Base-by-base conservation (phyloP, 2,888 invertebrate species). In the Silvanus unidentatus region DNA sequence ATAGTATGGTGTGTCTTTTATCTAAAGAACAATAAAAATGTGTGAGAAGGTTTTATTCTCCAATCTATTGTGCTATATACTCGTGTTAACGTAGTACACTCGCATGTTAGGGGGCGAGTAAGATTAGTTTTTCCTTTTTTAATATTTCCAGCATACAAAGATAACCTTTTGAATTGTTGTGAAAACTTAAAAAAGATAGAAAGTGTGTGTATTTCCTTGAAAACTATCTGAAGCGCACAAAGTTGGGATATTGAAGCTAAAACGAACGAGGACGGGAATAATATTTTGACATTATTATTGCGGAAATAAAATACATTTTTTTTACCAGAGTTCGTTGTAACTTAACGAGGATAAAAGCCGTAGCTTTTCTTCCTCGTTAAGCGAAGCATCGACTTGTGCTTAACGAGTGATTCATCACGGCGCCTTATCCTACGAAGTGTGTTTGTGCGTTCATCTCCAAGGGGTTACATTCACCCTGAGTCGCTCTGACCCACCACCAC, bases 381-480 rank as follows among this genome's bases (percentile, higher is more conserved):
- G 52, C 57, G 55, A 54, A 56, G 60, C 59, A 60, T 54, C 57
- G 58, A 54, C 56, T 60, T 59, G 60, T 58, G 56, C 60, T 59
- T 61, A 60, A 63, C 62, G 60, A 60, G 59, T 59, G 61, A 65
- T 65, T 66, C 64, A 66, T 66, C 64, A 37, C 6, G 37, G 37
- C 37, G 37, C 16, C 37, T 37, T 37, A 35, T 35, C 35, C 35
- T 11, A 10, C 28, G 35, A 12, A 16, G 32, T 12, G 32, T 11
- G 32, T 32, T 37, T 37, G 37, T 37, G 37, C 37, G 37, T 37
- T 37, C 37, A 37, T 37, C 37, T 37, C 37, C 37, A 37, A 12
- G 37, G 37, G 37, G 12, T 15, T 13, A 37, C 8, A 10, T 39
- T 39, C 8, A 10, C 9, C 39, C 13, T 12, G 10, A 14, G 10